Evolutionary conservation across 92 coral and sea anemone genomes (phyloP).

Genomic region (Siderastrea radians): DNA sequence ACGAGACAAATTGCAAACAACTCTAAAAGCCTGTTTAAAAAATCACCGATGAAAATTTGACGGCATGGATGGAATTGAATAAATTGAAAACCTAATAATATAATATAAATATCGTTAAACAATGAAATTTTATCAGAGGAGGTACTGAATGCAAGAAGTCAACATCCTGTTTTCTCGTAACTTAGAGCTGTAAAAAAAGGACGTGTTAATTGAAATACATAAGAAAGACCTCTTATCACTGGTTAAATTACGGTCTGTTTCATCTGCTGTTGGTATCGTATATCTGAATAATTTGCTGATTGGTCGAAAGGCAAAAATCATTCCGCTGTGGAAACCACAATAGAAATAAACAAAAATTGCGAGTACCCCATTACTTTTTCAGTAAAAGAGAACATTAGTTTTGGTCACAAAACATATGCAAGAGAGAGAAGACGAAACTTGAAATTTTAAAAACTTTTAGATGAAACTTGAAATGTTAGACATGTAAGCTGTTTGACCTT

Average conservation of each 20-base stretch:
- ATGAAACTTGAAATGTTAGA: not conserved
- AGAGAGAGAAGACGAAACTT: not conserved
- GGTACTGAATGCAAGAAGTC: too few species aligned
- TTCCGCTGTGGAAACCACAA: slow-evolving; percentile 1
- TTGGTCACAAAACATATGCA: not conserved
- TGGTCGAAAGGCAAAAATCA: not conserved
- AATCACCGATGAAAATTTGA: not conserved
- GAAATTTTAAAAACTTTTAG: too few species aligned
- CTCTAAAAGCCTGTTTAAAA: not conserved
- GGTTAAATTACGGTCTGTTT: not conserved
- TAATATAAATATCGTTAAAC: too few species aligned
- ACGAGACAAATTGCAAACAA: not conserved
- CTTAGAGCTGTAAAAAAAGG: not conserved
- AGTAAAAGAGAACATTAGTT: not conserved
- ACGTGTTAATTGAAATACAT: not conserved
- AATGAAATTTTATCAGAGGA: not conserved
- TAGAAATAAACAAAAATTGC: not conserved
- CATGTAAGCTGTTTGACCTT: not conserved
- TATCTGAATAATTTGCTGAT: not conserved
- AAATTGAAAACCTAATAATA: not conserved
- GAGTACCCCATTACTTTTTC: not conserved
- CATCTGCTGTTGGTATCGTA: not conserved
- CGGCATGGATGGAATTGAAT: not conserved
- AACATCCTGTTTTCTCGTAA: not conserved
- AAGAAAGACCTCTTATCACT: not conserved